phyloP scores from a whole-genome alignment of 2,888 invertebrate species.

The Ichneumoninae sp. region DNA sequence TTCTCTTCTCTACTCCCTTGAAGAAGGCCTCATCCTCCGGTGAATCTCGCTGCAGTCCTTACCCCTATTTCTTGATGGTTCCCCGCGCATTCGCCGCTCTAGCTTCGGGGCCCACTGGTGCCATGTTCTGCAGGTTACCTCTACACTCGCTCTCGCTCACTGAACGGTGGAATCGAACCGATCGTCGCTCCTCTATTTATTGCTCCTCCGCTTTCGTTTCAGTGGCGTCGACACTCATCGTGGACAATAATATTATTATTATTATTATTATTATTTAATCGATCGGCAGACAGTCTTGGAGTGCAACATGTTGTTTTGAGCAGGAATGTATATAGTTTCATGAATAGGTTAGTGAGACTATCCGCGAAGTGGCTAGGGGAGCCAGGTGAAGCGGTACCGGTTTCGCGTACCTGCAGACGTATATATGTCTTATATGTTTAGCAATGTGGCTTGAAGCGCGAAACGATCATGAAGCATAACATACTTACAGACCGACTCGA shows the following conservation, averaged over 20 bases:
- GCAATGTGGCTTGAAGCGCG: constrained; percentile 29
- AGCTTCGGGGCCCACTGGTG: constrained; percentile 58
- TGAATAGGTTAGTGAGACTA: constrained; percentile 22
- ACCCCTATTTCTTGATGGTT: constrained; percentile 58
- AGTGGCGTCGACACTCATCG: constrained; percentile 50
- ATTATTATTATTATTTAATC: background rate
- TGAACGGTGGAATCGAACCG: constrained; percentile 51
- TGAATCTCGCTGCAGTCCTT: constrained; percentile 56
- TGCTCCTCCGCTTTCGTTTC: constrained; percentile 49
- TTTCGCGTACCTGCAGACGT: background rate
- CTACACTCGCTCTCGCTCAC: constrained; percentile 15
- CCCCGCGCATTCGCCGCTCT: constrained; percentile 47
- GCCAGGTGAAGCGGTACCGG: constrained; percentile 4
- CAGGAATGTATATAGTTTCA: background rate
- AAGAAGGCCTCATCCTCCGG: constrained; percentile 65
- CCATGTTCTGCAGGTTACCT: constrained; percentile 44
- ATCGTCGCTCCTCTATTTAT: constrained; percentile 65
- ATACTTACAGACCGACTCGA: constrained; percentile 69
- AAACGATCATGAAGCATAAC: constrained; percentile 52
- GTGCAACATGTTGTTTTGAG: background rate
- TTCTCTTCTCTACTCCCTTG: constrained; percentile 46
- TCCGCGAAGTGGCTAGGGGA: constrained; percentile 2
- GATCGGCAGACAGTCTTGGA: background rate
- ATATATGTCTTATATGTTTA: background rate
- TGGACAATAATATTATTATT: background rate